Base-by-base conservation (phyloP, 2,113 vertebrate species). In the Neoarius graeffei region DNA sequence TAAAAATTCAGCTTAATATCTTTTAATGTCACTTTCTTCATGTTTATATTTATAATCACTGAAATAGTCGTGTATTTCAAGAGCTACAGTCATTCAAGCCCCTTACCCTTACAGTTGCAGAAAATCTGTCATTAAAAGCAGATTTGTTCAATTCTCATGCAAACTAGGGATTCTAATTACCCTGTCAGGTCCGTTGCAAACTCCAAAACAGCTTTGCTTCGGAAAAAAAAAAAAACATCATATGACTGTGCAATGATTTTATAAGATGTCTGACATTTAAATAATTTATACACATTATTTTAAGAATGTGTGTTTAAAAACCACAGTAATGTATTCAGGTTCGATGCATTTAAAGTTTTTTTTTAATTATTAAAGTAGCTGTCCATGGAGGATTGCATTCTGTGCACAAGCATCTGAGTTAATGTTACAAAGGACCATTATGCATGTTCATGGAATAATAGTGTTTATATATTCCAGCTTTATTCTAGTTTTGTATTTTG, bases 21-120 rank as follows among this genome's bases (percentile, higher is more conserved):
- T 42, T 79, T 79, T 54, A 79, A 79, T n/a, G 13, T n/a, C 15
- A 79, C 23, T 5, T 79, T 79, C 50, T 76, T 76, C 74, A 52
- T 1, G 7, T 52, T 42, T 42, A 42, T 42, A 42, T 42, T 42
- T 42, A 42, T 42, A 3, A 42, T 42, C 35, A 42, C 35, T 42
- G 35, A 42, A 42, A 42, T 42, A 42, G 35, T 42, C 35, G 35
- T 4, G 23, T 50, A 20, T 1, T 25, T 76, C 9, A 48, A 50
- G 42, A 25, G 23, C 19, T 25, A 20, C 42, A 74, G 9, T 74
- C 71, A 74, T 74, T 19, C 19, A 50, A 76, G 42, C 7, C 69
- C 17, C 8, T 7, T 35, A 42, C 15, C 66, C 4, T 73, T 42
- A 42, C 17, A 73, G 35, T 25, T 9, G 3, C 73, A 50, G 42